Percentiles rank a stretch among this genome's conserved stretches.
phyloP scores from a whole-genome alignment of 2,113 vertebrate genomes.

The Macroglossus sobrinus region DNA sequence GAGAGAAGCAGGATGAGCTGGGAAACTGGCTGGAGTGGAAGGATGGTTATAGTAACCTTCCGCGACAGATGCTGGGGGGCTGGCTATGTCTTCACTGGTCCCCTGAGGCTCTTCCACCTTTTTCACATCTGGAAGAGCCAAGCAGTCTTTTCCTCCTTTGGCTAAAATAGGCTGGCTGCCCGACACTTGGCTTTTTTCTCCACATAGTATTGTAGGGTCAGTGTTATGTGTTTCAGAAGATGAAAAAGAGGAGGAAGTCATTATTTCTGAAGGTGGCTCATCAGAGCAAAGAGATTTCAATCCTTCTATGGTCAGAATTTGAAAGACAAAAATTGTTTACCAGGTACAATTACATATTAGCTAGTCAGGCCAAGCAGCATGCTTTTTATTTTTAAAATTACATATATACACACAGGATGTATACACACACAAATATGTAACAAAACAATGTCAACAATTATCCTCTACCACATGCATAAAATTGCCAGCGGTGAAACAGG shows the following conservation, averaged over 20 bases:
- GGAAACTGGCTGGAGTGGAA: constrained; percentile 33
- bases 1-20: constrained; percentile 16
- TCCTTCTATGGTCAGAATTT: constrained; percentile 46
- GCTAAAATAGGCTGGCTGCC: constrained; percentile 14
- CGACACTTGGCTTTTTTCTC: constrained; percentile 60
- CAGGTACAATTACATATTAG: constrained; percentile 52
- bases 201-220: constrained; percentile 72
- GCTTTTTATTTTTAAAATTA: constrained; percentile 59
- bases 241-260: constrained; percentile 62
- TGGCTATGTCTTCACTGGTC: background rate
- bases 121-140: constrained; percentile 70
- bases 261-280: constrained; percentile 56
- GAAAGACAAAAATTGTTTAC: constrained; percentile 66
- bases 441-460: background rate
- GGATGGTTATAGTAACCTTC: background rate
- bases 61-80: background rate
- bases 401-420: background rate
- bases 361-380: constrained; percentile 72
- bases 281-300: constrained; percentile 49
- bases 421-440: background rate
- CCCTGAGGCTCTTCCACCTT: background rate
- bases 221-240: constrained; percentile 61
- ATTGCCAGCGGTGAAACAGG: background rate
- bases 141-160: constrained; percentile 81
- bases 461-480: constrained; percentile 64